These are phyloP conservation scores for Aurelia sp. DNA, from an alignment of 30 jellyfish, hydroid and myxozoan genomes.

Conservation along the genomic window DNA sequence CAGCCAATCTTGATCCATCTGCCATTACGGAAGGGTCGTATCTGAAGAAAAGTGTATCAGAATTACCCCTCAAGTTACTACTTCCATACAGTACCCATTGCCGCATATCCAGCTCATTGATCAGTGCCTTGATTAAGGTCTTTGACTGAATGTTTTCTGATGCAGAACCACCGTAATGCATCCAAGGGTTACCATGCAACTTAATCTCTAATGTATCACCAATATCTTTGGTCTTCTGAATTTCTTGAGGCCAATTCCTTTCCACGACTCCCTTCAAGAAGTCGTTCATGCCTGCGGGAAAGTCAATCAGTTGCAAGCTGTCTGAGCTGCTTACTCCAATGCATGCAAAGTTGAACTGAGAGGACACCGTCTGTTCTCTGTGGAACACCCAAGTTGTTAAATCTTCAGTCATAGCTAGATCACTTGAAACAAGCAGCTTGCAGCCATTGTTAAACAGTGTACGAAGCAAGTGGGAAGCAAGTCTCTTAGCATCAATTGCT, in stretches of 20 bases:
- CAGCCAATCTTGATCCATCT: slow-evolving; percentile 56
- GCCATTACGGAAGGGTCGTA: slow-evolving; percentile 35
- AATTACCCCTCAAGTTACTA: slow-evolving; percentile 32
- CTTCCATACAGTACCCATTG: slow-evolving; percentile 62
- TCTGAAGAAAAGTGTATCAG: slow-evolving; percentile 60
- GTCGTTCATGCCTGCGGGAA: slow-evolving; percentile 43
- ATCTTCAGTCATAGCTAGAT: slow-evolving; percentile 19
- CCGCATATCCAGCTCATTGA: slow-evolving; percentile 23
- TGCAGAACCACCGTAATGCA: slow-evolving; percentile 22
- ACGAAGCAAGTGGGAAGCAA: slow-evolving; percentile 25
- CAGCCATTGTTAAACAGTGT: slow-evolving; percentile 34
- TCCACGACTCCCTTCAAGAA: slow-evolving; percentile 23
- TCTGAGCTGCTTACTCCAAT: slow-evolving; percentile 55
- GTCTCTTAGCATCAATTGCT: slow-evolving; percentile 10
- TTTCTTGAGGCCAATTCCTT: slow-evolving; percentile 36
- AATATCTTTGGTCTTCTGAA: background rate
- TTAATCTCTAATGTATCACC: slow-evolving; percentile 47
- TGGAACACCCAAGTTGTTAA: slow-evolving; percentile 70
- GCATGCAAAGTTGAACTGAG: slow-evolving; percentile 34
- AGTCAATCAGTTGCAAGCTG: slow-evolving; percentile 36
- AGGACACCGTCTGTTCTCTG: slow-evolving; percentile 27
- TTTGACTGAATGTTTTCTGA: slow-evolving; percentile 50
- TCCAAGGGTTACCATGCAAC: slow-evolving; percentile 84
- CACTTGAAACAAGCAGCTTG: slow-evolving; percentile 53
- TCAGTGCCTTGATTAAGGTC: slow-evolving; percentile 45